A percentile compares a stretch with the other conserved stretches of the same genome.
Conservation (phyloP, 2,113 vertebrate species). For the Daubentonia madagascariensis region DNA sequence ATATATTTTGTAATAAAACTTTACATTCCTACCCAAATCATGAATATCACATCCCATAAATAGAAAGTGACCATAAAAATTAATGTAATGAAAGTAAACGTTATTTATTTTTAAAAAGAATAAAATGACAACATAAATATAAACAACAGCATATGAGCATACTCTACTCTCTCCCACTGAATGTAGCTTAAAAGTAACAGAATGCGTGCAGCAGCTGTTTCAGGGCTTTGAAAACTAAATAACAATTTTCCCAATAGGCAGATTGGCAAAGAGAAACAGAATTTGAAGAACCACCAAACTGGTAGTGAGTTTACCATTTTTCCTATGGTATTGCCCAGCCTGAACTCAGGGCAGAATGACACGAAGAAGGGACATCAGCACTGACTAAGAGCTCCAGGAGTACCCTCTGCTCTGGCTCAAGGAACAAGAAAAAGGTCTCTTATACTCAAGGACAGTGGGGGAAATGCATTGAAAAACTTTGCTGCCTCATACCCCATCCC, state of each 20-base stretch:
- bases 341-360: neutral
- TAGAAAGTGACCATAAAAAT: neutral
- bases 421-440: neutral
- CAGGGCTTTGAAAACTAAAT: neutral
- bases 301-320: neutral
- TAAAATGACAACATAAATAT: neutral
- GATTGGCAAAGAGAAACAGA: neutral
- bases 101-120: neutral
- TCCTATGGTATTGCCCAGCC: neutral
- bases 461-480: neutral
- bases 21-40: neutral
- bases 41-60: neutral
- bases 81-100: neutral
- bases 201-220: neutral
- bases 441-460: neutral
- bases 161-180: neutral
- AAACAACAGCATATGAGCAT: neutral
- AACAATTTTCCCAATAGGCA: neutral
- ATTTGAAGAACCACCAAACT: neutral
- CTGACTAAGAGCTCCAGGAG: neutral
- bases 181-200: neutral
- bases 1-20: neutral
- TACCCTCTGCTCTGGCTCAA: neutral
- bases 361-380: too few relatives aligned
- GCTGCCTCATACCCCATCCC: neutral